A percentile compares a stretch with the other conserved stretches of the same genome.
Conservation (phyloP, 2,797 vertebrate genomes). For the Syngnathus rostellatus region DNA sequence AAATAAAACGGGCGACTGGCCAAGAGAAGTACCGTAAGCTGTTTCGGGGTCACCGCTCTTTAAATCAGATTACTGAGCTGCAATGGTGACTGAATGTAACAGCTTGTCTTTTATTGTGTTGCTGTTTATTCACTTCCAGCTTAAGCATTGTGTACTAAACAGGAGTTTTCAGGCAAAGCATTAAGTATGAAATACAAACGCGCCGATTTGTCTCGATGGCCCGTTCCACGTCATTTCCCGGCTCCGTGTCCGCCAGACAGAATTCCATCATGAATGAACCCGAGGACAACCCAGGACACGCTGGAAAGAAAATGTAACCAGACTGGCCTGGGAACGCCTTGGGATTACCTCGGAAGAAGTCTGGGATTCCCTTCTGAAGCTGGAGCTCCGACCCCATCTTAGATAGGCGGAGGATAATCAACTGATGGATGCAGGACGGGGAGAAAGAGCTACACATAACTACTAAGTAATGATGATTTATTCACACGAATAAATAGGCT, state of each 20-base stretch:
- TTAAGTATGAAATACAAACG: background rate
- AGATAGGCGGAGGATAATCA: no score
- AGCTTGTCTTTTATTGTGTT: background rate
- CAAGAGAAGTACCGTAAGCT: background rate
- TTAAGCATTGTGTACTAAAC: background rate
- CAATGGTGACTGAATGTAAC: conserved; percentile 29
- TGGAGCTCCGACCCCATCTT: no score
- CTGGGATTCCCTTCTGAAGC: no score
- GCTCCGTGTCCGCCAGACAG: background rate
- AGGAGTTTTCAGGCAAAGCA: background rate
- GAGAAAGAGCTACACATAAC: no score
- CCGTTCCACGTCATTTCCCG: background rate
- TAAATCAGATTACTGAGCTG: background rate
- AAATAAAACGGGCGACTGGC: conserved; percentile 1
- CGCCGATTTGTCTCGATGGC: background rate
- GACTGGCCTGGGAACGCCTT: no score
- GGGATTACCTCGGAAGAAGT: no score
- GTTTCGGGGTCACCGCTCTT: conserved; percentile 5
- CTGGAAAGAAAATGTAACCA: no score
- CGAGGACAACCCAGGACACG: no score
- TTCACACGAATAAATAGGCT: no score
- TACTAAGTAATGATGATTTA: no score
- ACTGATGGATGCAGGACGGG: no score
- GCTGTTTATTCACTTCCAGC: background rate
- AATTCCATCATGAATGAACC: no score